Percentiles rank a stretch among this genome's conserved stretches.
phyloP scores from a whole-genome alignment of 2,888 invertebrate species.

The Lithophane ornitopus region DNA sequence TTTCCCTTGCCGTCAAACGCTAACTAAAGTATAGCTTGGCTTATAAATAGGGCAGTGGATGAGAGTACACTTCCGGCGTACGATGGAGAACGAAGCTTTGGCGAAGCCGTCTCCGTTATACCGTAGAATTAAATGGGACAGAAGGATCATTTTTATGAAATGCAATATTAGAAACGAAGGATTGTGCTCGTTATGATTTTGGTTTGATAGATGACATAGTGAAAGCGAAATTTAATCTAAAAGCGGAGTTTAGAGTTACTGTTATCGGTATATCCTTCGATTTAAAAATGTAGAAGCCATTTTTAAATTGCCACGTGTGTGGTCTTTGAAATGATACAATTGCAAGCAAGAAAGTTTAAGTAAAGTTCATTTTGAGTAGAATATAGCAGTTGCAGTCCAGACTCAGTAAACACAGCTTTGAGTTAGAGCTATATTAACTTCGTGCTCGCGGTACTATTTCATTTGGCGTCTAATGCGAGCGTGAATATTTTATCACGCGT shows the following conservation, averaged over 20 bases:
- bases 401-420: neutral
- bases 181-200: neutral
- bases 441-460: neutral
- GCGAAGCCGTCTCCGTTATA: conserved; percentile 58
- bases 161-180: neutral
- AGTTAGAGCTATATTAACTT: neutral
- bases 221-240: neutral
- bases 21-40: conserved; percentile 64
- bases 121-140: conserved; percentile 9
- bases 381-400: neutral
- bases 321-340: neutral
- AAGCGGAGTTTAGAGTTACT: neutral
- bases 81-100: conserved; percentile 75
- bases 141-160: conserved; percentile 29
- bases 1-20: conserved; percentile 62
- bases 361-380: neutral
- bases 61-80: conserved; percentile 82
- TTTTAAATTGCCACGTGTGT: neutral
- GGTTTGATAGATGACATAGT: neutral
- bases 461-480: neutral
- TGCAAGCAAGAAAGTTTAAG: neutral
- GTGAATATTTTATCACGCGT: conserved; percentile 6
- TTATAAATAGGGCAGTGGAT: conserved; percentile 85
- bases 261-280: neutral
- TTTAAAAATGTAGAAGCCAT: neutral